Evolutionary conservation across 2,797 vertebrate species (phyloP).

Genomic region (Danio tinwini): DNA sequence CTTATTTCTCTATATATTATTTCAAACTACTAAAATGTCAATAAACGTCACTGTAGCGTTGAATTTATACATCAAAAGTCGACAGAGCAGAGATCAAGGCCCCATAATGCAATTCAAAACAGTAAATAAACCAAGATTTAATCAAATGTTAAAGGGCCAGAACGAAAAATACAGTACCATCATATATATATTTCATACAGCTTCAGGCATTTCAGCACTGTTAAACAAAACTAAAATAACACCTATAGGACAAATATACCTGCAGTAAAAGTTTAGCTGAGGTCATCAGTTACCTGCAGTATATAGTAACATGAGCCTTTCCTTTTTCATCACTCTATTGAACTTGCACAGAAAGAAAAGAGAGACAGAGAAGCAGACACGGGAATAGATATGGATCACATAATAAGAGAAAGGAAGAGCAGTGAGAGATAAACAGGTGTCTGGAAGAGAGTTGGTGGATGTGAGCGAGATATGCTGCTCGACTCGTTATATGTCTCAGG

Average conservation of each 20-base stretch:
- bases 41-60: too few species aligned
- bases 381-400: neutral
- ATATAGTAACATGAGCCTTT: neutral
- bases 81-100: too few species aligned
- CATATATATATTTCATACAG: neutral
- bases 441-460: constrained; percentile 31
- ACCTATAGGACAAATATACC: neutral
- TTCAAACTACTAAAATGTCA: too few species aligned
- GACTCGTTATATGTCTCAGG: constrained; percentile 44
- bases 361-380: constrained; percentile 6
- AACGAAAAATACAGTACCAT: neutral
- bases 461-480: constrained; percentile 47
- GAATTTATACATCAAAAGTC: too few species aligned
- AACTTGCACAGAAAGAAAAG: neutral
- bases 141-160: neutral
- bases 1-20: too few species aligned
- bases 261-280: neutral
- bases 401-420: constrained; percentile 34
- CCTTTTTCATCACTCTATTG: constrained; percentile 10
- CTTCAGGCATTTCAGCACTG: neutral
- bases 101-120: too few species aligned
- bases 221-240: neutral
- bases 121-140: neutral
- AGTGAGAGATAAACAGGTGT: constrained; percentile 23
- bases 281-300: constrained; percentile 5